Evolutionary conservation across 2,113 vertebrate species (phyloP), one percentile per base, ranked within the genome.

Genomic region (Panurus biarmicus): DNA sequence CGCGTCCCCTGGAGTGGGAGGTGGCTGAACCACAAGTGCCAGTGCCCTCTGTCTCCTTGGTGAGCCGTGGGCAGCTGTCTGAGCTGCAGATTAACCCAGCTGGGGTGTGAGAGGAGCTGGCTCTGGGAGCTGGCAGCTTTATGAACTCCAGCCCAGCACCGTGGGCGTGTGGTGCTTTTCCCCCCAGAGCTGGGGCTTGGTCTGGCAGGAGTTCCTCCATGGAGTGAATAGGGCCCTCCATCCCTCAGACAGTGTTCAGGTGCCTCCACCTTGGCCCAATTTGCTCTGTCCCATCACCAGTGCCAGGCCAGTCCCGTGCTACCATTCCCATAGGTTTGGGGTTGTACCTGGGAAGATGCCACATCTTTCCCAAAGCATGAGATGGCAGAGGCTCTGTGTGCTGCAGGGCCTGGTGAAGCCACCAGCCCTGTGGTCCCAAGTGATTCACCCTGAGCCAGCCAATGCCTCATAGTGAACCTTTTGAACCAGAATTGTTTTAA

Each of bases 111-210:
- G 85, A 17, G 57, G 65, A 28, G 56, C 70, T 54, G 17, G 40
- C 45, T n/a, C 25, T 31, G 69, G 10, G 20, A 19, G 11, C 69
- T 45, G 69, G 26, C 45, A 21, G 70, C 29, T 51, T 38, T 14
- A 1, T 33, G 29, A 38, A 11, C 48, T 67, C 38, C 42, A 28
- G 71, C 66, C 23, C 36, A 23, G 65, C 1, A 1, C 28, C 0
- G 0, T 3, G 33, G 8, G 10, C 1, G 0, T 1, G 19, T 0
- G 4, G 7, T 14, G 22, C 26, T 14, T 21, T 48, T 3, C 7
- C 7, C 17, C 12, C 31, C 1, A 0, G 20, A 28, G 42, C 24
- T 53, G 0, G 1, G 38, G 12, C 6, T 7, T 5, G 33, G 19
- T 12, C 58, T 4, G 20, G 14, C 47, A 35, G 47, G n/a, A 42